Conservation (phyloP, 2,797 vertebrate genomes). For the Cottoperca gobio region DNA sequence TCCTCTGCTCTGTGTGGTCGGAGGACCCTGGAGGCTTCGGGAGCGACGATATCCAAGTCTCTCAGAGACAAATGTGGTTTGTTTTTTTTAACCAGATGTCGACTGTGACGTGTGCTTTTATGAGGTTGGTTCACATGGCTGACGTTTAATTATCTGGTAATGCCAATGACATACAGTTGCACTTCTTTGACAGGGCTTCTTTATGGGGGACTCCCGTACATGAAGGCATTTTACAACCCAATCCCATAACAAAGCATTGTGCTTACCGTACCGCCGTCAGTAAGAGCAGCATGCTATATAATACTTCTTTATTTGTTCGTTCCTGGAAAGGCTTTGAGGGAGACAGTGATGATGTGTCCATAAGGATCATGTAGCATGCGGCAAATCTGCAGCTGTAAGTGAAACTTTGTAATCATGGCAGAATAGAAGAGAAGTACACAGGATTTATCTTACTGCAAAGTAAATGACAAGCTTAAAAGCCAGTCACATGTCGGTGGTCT, state of each 20-base stretch:
- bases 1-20: constrained; percentile 18
- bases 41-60: constrained; percentile 16
- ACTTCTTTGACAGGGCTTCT: background rate
- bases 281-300: background rate
- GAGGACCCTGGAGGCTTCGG: constrained; percentile 22
- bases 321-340: background rate
- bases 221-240: background rate
- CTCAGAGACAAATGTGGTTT: constrained; percentile 15
- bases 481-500: constrained; percentile 40
- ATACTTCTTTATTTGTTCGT: background rate
- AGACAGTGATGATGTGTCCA: background rate
- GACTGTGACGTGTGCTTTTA: constrained; percentile 23
- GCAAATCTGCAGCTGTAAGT: background rate
- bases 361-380: background rate
- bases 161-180: background rate
- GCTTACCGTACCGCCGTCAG: background rate
- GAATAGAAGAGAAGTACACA: background rate
- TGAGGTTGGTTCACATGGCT: constrained; percentile 20
- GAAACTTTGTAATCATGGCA: background rate
- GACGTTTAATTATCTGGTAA: constrained; percentile 22
- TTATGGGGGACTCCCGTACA: background rate
- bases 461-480: constrained; percentile 41
- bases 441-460: constrained; percentile 13
- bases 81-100: constrained; percentile 43
- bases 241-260: too few species aligned